A percentile compares a stretch with the other conserved stretches of the same genome.
Evolutionary conservation across 2,113 vertebrate species (phyloP).

Genomic region (Nannospalax galili): DNA sequence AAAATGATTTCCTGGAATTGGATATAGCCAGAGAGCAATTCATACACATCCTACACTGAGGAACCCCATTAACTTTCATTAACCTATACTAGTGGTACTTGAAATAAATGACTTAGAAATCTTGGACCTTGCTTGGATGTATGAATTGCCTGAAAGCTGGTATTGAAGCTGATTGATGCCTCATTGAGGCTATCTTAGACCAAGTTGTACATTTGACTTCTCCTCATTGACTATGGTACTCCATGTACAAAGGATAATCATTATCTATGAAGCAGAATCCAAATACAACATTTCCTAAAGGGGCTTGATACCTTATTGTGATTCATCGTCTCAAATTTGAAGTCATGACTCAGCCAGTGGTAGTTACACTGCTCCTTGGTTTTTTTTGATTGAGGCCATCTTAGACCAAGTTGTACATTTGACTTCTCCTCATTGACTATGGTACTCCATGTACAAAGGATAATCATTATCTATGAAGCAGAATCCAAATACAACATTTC

Average conservation of each 20-base stretch:
- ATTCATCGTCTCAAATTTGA: slow-evolving; percentile 53
- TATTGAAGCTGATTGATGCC: slow-evolving; percentile 41
- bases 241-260: slow-evolving; percentile 26
- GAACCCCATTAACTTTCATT: slow-evolving; percentile 38
- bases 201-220: slow-evolving; percentile 54
- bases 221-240: slow-evolving; percentile 65
- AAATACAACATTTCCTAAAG: slow-evolving; percentile 50
- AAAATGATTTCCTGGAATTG: slow-evolving; percentile 43
- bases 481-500: slow-evolving; percentile 52
- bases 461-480: slow-evolving; percentile 56
- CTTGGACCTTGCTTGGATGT: slow-evolving; percentile 47
- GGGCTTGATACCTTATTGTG: neutral
- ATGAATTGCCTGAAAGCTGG: slow-evolving; percentile 44
- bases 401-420: slow-evolving; percentile 60
- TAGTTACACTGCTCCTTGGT: slow-evolving; percentile 21
- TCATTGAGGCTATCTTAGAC: slow-evolving; percentile 53
- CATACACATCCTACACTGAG: slow-evolving; percentile 18
- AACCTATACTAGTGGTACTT: slow-evolving; percentile 65
- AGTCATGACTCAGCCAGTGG: slow-evolving; percentile 2
- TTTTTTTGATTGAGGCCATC: slow-evolving; percentile 44
- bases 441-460: slow-evolving; percentile 58
- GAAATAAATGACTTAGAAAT: slow-evolving; percentile 63
- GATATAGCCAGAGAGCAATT: slow-evolving; percentile 31
- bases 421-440: slow-evolving; percentile 51
- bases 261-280: slow-evolving; percentile 61